Percentiles rank a stretch among this genome's conserved stretches.
phyloP scores from a whole-genome alignment of 37 sponge, comb jelly and placozoan genomes.

The Agelas oroides region DNA sequence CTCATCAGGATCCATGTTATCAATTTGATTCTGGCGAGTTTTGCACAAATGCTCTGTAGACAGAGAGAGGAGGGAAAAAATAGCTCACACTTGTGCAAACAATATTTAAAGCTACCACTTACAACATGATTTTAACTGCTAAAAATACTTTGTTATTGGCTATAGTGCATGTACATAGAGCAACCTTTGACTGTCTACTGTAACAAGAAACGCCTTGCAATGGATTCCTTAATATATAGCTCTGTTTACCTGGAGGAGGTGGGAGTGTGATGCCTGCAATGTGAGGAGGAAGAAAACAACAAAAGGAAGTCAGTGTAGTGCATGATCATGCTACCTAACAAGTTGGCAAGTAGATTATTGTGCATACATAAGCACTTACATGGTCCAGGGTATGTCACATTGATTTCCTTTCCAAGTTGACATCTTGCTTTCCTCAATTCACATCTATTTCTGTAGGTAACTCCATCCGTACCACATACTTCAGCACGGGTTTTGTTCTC shows the following conservation, averaged over 20 bases:
- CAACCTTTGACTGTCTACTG: too few relatives aligned
- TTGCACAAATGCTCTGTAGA: not conserved
- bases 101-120: too few relatives aligned
- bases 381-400: slow-evolving; percentile 4
- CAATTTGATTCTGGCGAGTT: slow-evolving; percentile 1
- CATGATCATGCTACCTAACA: too few relatives aligned
- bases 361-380: too few relatives aligned
- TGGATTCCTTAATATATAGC: too few relatives aligned
- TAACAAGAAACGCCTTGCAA: too few relatives aligned
- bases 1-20: not conserved
- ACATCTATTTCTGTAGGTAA: slow-evolving; percentile 42
- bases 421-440: slow-evolving; percentile 43
- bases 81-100: too few relatives aligned
- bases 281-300: not conserved
- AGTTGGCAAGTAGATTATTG: not conserved
- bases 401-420: not conserved
- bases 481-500: not conserved
- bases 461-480: slow-evolving; percentile 45
- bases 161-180: too few relatives aligned
- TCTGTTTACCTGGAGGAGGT: not conserved
- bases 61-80: too few relatives aligned
- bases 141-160: too few relatives aligned
- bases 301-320: too few relatives aligned
- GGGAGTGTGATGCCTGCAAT: slow-evolving; percentile 9
- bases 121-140: too few relatives aligned